Conservation (phyloP, 2,888 invertebrate species). For the Drosophila borealis region DNA sequence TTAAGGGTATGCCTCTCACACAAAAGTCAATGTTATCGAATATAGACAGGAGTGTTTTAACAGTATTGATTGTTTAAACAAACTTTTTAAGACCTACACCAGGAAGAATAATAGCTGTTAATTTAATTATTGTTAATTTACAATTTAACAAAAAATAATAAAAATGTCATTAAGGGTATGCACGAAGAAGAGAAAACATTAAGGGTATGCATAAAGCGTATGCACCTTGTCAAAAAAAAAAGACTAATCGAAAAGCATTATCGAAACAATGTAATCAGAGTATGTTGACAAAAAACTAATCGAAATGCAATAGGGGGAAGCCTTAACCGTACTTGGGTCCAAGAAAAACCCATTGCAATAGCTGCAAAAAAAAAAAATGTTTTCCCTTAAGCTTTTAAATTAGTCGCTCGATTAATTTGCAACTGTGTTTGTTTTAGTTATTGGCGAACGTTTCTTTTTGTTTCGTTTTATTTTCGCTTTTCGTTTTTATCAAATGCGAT, state of each 20-base stretch:
- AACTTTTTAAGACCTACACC: neutral
- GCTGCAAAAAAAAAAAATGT: neutral
- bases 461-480: conserved; percentile 5
- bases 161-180: neutral
- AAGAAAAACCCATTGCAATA: conserved; percentile 1
- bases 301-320: neutral
- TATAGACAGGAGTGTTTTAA: neutral
- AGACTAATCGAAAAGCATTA: neutral
- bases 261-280: neutral
- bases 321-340: neutral
- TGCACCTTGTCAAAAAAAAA: no score
- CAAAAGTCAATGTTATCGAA: neutral
- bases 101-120: neutral
- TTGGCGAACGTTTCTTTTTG: conserved; percentile 29
- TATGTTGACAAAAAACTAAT: no score
- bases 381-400: neutral
- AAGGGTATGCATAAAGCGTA: no score
- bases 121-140: neutral
- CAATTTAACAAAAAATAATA: neutral
- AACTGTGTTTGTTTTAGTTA: conserved; percentile 35
- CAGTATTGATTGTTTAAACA: no score
- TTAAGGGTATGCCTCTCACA: neutral
- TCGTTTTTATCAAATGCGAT: conserved; percentile 54
- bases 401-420: neutral
- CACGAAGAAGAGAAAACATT: neutral